phyloP scores from a whole-genome alignment of 64 coral and sea anemone species.

The Montipora efflorescens region DNA sequence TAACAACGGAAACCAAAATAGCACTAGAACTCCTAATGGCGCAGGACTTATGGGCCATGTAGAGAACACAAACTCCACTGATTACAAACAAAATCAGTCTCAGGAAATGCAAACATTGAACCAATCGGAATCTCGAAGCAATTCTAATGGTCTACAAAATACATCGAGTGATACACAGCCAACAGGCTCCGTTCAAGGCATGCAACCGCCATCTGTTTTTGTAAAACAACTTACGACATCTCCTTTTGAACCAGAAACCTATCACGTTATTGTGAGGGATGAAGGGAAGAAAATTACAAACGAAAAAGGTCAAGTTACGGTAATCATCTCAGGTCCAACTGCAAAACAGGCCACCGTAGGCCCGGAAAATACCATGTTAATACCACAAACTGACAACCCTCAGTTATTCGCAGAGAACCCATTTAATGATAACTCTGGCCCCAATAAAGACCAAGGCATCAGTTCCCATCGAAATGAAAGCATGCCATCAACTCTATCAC shows the following conservation, averaged over 20 bases:
- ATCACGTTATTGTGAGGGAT: conserved; percentile 23
- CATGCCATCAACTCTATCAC: background rate
- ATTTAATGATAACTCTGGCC: background rate
- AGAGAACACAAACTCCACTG: background rate
- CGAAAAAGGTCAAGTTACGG: conserved; percentile 45
- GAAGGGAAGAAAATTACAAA: conserved; percentile 36
- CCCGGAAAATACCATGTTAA: background rate
- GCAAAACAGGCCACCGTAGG: background rate
- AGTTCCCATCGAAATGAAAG: background rate
- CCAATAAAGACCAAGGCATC: background rate
- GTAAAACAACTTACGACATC: conserved; percentile 3
- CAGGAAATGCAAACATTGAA: background rate
- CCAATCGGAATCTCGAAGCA: background rate
- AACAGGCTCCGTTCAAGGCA: too few relatives aligned
- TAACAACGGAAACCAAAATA: background rate
- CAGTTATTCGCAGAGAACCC: background rate
- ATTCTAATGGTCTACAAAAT: background rate
- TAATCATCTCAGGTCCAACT: conserved; percentile 53
- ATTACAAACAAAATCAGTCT: background rate
- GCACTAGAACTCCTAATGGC: background rate
- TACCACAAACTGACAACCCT: conserved; percentile 8
- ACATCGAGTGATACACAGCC: background rate
- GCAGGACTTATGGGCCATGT: background rate
- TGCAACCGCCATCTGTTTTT: conserved; percentile 14
- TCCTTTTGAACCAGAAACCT: conserved; percentile 26